Evolutionary conservation across 2,888 invertebrate genomes (phyloP), one percentile per base, ranked within the genome.

Genomic region (Mythimna lalbum): DNA sequence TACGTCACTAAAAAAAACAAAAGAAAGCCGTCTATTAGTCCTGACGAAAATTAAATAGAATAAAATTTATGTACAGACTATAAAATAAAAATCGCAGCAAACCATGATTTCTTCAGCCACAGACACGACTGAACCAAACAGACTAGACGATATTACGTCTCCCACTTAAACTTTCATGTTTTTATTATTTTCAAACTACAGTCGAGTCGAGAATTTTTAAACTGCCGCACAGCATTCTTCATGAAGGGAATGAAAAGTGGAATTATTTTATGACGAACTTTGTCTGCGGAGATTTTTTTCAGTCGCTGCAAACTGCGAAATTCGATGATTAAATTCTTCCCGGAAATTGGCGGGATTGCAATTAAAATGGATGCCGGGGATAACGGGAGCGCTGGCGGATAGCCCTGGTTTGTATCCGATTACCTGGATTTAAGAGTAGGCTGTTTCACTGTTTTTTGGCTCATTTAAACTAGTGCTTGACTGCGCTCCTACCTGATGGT

Each of bases 211-310:
- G 64, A 71, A 69, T 76, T 83, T 84, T 72, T 59, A 59, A 78
- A 67, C 78, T 71, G 66, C 78, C 56, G 47, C 65, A n/a, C 74
- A 78, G 47, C 53, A 72, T 69, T 67, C 78, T 62, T 73, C 36
- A 23, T 63, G 56, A 78, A 78, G 33, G 60, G 71, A 83, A 74
- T 80, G 69, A 78, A 78, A 78, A 74, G 61, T 79, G 64, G 80
- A 78, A 78, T 81, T 70, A 83, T 84, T 80, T 76, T 72, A 81
- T 69, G 76, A 76, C 72, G 64, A 83, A 81, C 78, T 83, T 78
- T 57, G 66, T 70, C 63, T 56, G 53, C 23, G 52, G 50, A 67
- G 70, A 66, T 77, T 83, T 81, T 83, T 73, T 84, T 64, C 55
- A 69, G 70, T 23, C 43, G 60, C 43, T 67, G 63, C 47, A 47